Evolutionary conservation across 2,797 vertebrate genomes (phyloP).

Genomic region (Rhinoraja longicauda): DNA sequence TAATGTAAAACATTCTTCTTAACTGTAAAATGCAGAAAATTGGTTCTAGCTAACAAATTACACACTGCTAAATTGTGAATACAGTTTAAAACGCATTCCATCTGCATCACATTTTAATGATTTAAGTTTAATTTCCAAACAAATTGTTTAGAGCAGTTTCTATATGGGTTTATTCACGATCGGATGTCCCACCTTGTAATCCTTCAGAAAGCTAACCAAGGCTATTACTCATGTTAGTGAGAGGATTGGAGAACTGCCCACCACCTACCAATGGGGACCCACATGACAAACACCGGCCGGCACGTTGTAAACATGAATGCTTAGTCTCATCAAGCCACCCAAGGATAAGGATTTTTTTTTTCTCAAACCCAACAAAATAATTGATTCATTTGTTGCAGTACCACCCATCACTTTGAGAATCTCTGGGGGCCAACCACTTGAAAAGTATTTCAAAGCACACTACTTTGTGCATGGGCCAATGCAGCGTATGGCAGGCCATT

Average conservation of each 20-base stretch:
- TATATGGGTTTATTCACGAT: not conserved
- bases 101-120: constrained; percentile 39
- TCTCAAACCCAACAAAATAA: not conserved
- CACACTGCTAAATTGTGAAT: constrained; percentile 29
- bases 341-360: not conserved
- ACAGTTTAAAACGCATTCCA: constrained; percentile 24
- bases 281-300: constrained; percentile 5
- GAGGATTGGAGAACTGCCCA: constrained; percentile 26
- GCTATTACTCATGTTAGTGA: constrained; percentile 8
- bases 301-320: not conserved
- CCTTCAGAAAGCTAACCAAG: constrained; percentile 31
- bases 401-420: constrained; percentile 17
- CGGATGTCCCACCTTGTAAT: constrained; percentile 38
- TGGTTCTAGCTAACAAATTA: constrained; percentile 38
- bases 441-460: not conserved
- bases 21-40: constrained; percentile 38
- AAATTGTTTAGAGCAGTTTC: constrained; percentile 39
- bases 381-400: constrained; percentile 24
- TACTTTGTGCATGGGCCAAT: not conserved
- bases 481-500: too few relatives aligned
- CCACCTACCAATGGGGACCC: not conserved
- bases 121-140: constrained; percentile 38
- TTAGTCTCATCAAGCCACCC: not conserved
- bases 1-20: constrained; percentile 38
- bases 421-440: not conserved